Percentiles rank a stretch among this genome's conserved stretches.
phyloP scores from a whole-genome alignment of 2,113 vertebrate genomes.

The Sturnus vulgaris region DNA sequence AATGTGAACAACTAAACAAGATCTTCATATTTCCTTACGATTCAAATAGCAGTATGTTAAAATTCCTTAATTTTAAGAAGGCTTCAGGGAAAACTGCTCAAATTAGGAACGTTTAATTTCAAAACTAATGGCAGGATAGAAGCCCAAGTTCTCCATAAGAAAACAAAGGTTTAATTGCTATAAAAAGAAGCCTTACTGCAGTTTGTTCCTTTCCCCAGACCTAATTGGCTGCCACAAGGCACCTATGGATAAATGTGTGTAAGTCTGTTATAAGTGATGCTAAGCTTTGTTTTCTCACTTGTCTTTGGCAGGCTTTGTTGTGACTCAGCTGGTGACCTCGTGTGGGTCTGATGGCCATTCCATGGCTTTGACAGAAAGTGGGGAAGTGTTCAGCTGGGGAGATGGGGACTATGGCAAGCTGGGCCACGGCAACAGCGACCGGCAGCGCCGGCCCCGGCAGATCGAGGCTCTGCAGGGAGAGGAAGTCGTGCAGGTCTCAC shows the following conservation, averaged over 20 bases:
- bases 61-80: not conserved
- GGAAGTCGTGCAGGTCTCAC: slow-evolving; percentile 80
- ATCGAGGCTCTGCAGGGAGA: slow-evolving; percentile 84
- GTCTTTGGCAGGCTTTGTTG: slow-evolving; percentile 76
- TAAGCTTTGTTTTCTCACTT: not conserved
- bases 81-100: not conserved
- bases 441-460: slow-evolving; percentile 79
- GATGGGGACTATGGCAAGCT: slow-evolving; percentile 85
- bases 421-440: slow-evolving; percentile 81
- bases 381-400: slow-evolving; percentile 85
- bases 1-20: not conserved
- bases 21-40: not conserved
- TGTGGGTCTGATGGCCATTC: slow-evolving; percentile 85
- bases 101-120: not conserved
- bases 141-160: not conserved
- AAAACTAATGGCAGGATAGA: not conserved
- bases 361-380: slow-evolving; percentile 83
- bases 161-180: not conserved
- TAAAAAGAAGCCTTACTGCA: not conserved
- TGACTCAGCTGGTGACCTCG: slow-evolving; percentile 83
- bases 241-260: not conserved
- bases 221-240: not conserved
- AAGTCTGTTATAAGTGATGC: not conserved
- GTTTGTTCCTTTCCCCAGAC: not conserved
- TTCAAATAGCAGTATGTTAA: not conserved